Conservation (phyloP, 2,797 vertebrate species). For the Sternotherus odoratus region DNA sequence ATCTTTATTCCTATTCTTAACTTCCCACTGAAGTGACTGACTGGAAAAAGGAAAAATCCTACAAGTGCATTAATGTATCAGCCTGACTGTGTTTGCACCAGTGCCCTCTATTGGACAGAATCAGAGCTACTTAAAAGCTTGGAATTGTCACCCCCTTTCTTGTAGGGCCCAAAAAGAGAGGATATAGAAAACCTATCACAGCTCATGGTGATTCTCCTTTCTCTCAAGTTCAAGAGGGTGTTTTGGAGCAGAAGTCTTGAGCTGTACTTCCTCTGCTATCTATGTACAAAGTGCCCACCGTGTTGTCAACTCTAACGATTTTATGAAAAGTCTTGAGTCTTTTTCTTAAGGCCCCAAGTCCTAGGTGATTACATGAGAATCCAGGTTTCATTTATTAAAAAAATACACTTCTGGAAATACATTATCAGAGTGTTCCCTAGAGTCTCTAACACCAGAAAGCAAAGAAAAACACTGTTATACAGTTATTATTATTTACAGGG, state of each 20-base stretch:
- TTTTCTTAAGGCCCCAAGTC: not conserved
- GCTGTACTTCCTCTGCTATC: not conserved
- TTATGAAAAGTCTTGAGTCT: not conserved
- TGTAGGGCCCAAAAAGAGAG: not conserved
- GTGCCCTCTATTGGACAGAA: not conserved
- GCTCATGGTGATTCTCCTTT: not conserved
- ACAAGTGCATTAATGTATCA: not conserved
- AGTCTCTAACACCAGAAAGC: not conserved
- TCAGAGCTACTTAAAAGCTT: not conserved
- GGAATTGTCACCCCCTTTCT: not conserved
- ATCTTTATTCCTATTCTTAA: not conserved
- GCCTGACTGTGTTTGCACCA: not conserved
- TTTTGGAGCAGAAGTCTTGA: not conserved
- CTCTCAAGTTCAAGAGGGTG: not conserved
- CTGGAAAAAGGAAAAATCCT: not conserved
- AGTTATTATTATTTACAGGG: not conserved
- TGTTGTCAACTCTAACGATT: not conserved
- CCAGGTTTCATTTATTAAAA: not conserved
- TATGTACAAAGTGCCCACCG: not conserved
- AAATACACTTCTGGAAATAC: not conserved
- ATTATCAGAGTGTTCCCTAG: not conserved
- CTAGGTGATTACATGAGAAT: not conserved
- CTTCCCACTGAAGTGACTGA: not conserved
- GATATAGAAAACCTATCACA: not conserved
- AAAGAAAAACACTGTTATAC: not conserved